Evolutionary conservation across 2,888 invertebrate genomes (phyloP).

Genomic region (Acronicta leporina): DNA sequence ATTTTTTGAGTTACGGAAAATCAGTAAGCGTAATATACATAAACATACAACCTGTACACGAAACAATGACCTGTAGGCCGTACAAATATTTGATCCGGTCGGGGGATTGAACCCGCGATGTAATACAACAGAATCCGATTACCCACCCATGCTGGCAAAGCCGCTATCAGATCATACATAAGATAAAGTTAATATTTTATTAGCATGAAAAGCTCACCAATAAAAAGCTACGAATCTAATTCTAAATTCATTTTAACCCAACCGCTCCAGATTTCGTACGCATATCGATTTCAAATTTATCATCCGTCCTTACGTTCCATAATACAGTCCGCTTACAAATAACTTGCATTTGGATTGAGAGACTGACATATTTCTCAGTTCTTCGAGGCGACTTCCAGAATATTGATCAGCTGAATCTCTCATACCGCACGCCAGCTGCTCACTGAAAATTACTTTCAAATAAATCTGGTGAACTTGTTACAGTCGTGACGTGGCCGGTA

Average conservation of each 20-base stretch:
- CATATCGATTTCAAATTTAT: slow-evolving; percentile 59
- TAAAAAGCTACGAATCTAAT: slow-evolving; percentile 50
- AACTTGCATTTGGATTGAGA: slow-evolving; percentile 79
- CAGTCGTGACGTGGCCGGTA: slow-evolving; percentile 58
- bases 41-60: too few species aligned
- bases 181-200: slow-evolving; percentile 29
- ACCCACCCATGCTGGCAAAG: too few species aligned
- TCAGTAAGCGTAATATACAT: too few species aligned
- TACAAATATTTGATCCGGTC: too few species aligned
- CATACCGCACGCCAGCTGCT: slow-evolving; percentile 87
- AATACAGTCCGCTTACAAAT: slow-evolving; percentile 69
- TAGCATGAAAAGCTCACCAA: slow-evolving; percentile 30
- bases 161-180: slow-evolving; percentile 5
- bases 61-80: too few species aligned
- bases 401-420: slow-evolving; percentile 87
- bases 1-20: too few species aligned
- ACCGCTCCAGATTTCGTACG: slow-evolving; percentile 50
- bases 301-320: slow-evolving; percentile 58
- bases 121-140: too few species aligned
- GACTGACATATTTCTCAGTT: slow-evolving; percentile 86
- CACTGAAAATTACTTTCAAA: slow-evolving; percentile 87
- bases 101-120: too few species aligned
- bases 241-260: slow-evolving; percentile 50
- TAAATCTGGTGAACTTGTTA: slow-evolving; percentile 82
- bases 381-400: slow-evolving; percentile 83